A percentile compares a stretch with the other conserved stretches of the same genome.
Conservation (phyloP, 2,113 vertebrate genomes). For the Chelonoidis abingdonii region DNA sequence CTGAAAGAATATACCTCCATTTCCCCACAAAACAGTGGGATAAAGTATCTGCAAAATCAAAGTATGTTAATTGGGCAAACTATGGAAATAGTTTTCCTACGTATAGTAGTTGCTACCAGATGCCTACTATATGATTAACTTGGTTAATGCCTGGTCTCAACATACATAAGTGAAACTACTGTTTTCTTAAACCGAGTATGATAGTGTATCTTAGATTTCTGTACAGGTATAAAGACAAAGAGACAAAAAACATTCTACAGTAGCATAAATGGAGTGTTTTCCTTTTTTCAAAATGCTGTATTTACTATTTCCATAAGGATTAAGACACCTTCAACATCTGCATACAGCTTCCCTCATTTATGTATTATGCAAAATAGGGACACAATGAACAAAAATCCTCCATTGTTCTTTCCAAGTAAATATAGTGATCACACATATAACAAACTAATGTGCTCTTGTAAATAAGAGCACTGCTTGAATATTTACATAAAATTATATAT, state of each 20-base stretch:
- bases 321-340: neutral
- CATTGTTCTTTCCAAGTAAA: neutral
- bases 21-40: neutral
- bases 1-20: neutral
- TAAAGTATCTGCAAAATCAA: neutral
- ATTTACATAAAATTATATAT: neutral
- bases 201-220: neutral
- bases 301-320: neutral
- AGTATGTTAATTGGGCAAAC: neutral
- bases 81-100: neutral
- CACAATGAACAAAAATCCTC: neutral
- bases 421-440: neutral
- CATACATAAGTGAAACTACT: neutral
- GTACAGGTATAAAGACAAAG: neutral
- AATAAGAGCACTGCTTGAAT: neutral
- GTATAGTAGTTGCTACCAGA: neutral
- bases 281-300: neutral
- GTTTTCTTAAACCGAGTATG: neutral
- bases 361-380: neutral
- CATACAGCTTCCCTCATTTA: neutral
- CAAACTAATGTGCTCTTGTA: neutral
- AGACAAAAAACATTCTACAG: neutral
- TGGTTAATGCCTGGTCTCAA: neutral
- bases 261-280: neutral
- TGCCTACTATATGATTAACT: neutral